Evolutionary conservation across 2,888 invertebrate genomes (phyloP).

Genomic region (Conus canariensis): DNA sequence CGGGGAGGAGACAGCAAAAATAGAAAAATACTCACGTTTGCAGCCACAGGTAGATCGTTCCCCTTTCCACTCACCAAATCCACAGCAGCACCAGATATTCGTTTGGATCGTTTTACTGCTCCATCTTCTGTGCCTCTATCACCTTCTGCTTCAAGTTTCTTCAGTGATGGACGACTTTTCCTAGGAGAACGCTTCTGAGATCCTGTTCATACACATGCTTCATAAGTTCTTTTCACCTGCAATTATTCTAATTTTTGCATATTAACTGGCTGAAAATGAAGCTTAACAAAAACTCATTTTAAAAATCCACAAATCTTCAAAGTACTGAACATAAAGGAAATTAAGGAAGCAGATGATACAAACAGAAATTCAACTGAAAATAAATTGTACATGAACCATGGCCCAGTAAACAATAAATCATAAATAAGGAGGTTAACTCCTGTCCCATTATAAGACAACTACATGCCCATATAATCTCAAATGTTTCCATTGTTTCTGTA

Average conservation of each 20-base stretch:
- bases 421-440: too few relatives aligned
- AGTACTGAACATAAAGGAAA: too few relatives aligned
- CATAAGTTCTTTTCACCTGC: background rate
- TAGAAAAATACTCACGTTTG: too few relatives aligned
- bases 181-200: constrained; percentile 53
- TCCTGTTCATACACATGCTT: background rate
- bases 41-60: too few relatives aligned
- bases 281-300: background rate
- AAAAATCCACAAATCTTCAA: background rate
- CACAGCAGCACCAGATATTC: background rate
- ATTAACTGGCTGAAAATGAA: background rate
- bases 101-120: background rate
- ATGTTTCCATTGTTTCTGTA: too few relatives aligned
- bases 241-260: background rate
- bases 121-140: constrained; percentile 42
- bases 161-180: constrained; percentile 65
- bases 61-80: background rate
- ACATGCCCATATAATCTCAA: too few relatives aligned
- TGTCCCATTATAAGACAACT: too few relatives aligned
- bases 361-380: background rate
- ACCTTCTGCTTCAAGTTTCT: constrained; percentile 65
- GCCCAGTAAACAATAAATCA: too few relatives aligned
- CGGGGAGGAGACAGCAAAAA: too few relatives aligned
- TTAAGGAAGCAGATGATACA: background rate
- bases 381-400: too few relatives aligned